Conservation (phyloP, 2,797 vertebrate genomes). For the Pangasius djambal region DNA sequence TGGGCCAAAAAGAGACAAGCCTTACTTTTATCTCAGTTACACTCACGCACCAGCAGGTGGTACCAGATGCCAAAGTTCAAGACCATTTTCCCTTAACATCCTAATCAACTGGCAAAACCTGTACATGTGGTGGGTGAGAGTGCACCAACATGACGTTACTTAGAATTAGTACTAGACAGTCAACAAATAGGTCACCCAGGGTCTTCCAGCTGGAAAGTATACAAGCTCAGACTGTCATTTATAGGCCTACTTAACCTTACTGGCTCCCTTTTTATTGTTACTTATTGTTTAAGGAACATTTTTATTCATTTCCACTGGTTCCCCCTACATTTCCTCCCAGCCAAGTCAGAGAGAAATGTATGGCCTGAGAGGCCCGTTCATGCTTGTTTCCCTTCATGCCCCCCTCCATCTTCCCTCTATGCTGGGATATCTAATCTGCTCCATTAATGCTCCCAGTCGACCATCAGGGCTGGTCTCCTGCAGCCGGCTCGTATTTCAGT, state of each 20-base stretch:
- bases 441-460: constrained; percentile 76
- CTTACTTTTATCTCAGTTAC: constrained; percentile 22
- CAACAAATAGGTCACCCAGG: constrained; percentile 43
- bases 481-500: constrained; percentile 71
- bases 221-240: constrained; percentile 56
- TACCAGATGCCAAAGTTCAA: constrained; percentile 50
- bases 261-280: constrained; percentile 63
- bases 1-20: not conserved
- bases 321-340: constrained; percentile 34
- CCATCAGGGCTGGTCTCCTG: constrained; percentile 68
- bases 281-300: constrained; percentile 55
- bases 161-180: constrained; percentile 32
- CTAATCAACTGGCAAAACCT: not conserved
- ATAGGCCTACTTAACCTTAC: constrained; percentile 64
- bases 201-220: constrained; percentile 56
- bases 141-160: constrained; percentile 17
- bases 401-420: constrained; percentile 28
- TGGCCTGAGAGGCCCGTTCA: constrained; percentile 29
- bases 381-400: constrained; percentile 14
- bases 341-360: constrained; percentile 31
- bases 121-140: not conserved
- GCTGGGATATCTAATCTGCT: constrained; percentile 73
- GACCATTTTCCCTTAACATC: constrained; percentile 15
- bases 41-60: constrained; percentile 53
- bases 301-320: constrained; percentile 58